Base-by-base conservation (phyloP, 2,888 invertebrate genomes). In the Calameuta pallipes region DNA sequence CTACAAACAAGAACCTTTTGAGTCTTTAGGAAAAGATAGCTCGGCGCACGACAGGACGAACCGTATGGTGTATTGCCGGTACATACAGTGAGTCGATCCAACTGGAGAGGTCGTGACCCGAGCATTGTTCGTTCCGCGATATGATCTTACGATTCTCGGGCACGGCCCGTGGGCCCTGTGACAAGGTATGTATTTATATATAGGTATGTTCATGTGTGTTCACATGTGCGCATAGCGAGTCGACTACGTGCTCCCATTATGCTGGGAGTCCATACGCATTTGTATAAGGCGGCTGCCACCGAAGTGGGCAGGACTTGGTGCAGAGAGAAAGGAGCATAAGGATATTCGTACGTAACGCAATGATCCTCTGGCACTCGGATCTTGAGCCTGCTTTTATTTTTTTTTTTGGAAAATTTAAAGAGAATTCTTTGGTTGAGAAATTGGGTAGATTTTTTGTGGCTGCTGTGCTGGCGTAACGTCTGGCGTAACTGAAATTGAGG, bases 61-160 rank as follows among this genome's bases (percentile, higher is more conserved):
- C 56, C 23, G 23, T 23, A 9, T 23, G 15, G 23, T 0, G 56
- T 56, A 56, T 23, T 0, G 56, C 56, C 23, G 56, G 15, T 15
- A 71, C 12, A 71, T 23, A 71, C 4, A 30, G 71, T 75, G 35
- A 77, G 75, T 80, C 76, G 77, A 79, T 79, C 74, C 81, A 70
- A 80, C 80, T 78, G 77, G 81, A 75, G 79, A 79, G 80, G 81
- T 82, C 82, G 80, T 81, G 82, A 82, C 81, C 82, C 80, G 78
- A 79, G 78, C 77, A 79, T 80, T 78, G 79, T 82, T 80, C 80
- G 79, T 79, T 81, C 76, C 71, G 75, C 81, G 82, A 83, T 83
- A 82, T 80, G 79, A 83, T 83, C 82, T 71, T 71, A 56, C 56
- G 56, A 23, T 56, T 56, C 56, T 56, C 56, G 56, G 23, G 56